Conservation (phyloP, 1,140 invertebrate genomes). For the Drosophila busckii region DNA sequence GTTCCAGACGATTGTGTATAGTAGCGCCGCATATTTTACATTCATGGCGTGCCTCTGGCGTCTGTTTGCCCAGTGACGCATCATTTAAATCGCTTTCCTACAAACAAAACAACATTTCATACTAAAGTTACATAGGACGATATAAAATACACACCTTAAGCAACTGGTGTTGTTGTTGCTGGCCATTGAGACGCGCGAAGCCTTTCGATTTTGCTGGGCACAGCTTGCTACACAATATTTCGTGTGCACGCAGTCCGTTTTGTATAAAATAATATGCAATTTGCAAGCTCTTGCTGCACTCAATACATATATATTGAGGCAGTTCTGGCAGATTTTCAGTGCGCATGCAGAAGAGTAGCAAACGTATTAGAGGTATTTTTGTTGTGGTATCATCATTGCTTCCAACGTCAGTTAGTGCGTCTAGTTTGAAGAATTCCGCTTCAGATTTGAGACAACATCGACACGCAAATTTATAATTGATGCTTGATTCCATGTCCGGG, state of each 20-base stretch:
- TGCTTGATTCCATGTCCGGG: slow-evolving; percentile 5
- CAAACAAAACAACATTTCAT: slow-evolving; percentile 1
- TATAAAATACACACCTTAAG: slow-evolving; percentile 18
- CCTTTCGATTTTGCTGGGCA: slow-evolving; percentile 15
- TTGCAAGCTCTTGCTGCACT: slow-evolving; percentile 61
- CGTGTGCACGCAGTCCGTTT: slow-evolving; percentile 59
- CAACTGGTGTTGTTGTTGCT: slow-evolving; percentile 6
- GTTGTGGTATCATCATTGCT: slow-evolving; percentile 2
- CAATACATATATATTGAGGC: slow-evolving; percentile 56
- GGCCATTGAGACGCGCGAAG: slow-evolving; percentile 29
- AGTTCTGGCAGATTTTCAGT: slow-evolving; percentile 50
- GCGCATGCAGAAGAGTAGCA: slow-evolving; percentile 58
- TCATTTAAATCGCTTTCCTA: neutral
- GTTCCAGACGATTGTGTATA: slow-evolving; percentile 47
- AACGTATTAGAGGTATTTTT: slow-evolving; percentile 46
- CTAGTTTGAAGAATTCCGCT: slow-evolving; percentile 59
- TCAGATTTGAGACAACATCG: slow-evolving; percentile 66
- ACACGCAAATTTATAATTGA: slow-evolving; percentile 60
- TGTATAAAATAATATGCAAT: slow-evolving; percentile 62
- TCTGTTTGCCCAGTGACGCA: neutral
- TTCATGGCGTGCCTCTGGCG: slow-evolving; percentile 34
- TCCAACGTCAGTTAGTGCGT: slow-evolving; percentile 29
- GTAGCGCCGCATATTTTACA: slow-evolving; percentile 53
- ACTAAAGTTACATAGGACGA: neutral
- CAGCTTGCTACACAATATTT: slow-evolving; percentile 56